Evolutionary conservation across 2,888 invertebrate species (phyloP).

Genomic region (Petrophora chlorosata): DNA sequence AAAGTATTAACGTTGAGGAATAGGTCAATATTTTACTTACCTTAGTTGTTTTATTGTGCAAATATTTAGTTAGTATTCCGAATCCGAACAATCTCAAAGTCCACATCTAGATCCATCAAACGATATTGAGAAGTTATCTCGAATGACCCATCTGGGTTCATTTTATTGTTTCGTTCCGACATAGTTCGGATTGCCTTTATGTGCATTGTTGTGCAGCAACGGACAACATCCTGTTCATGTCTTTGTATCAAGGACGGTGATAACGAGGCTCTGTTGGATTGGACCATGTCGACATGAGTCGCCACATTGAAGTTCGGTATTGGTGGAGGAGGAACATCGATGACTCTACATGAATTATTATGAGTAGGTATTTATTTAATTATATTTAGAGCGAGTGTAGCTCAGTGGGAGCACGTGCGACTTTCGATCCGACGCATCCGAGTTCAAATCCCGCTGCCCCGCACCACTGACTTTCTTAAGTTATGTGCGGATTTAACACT

Average conservation of each 20-base stretch:
- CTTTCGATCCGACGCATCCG: too few relatives aligned
- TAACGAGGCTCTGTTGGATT: slow-evolving; percentile 8
- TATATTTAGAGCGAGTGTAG: too few relatives aligned
- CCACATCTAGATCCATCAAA: slow-evolving; percentile 17
- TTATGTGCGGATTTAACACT: too few relatives aligned
- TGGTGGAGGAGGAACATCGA: too few relatives aligned
- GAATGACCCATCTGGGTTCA: slow-evolving; percentile 29
- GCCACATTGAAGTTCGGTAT: background rate
- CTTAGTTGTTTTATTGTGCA: background rate
- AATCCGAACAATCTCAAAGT: slow-evolving; percentile 10
- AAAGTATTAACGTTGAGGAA: too few relatives aligned
- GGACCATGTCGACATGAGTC: background rate
- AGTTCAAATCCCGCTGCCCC: too few relatives aligned
- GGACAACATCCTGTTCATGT: slow-evolving; percentile 15
- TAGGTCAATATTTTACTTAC: too few relatives aligned
- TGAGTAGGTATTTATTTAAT: too few relatives aligned
- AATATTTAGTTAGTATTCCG: background rate
- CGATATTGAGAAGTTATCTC: slow-evolving; percentile 27
- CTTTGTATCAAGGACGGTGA: slow-evolving; percentile 13
- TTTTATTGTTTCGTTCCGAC: slow-evolving; percentile 28
- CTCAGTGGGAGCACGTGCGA: too few relatives aligned
- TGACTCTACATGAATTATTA: too few relatives aligned
- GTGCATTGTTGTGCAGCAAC: slow-evolving; percentile 23
- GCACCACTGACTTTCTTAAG: too few relatives aligned
- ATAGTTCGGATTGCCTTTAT: slow-evolving; percentile 19